Evolutionary conservation across 2,113 vertebrate species (phyloP).

Genomic region (Percopsis transmontana): DNA sequence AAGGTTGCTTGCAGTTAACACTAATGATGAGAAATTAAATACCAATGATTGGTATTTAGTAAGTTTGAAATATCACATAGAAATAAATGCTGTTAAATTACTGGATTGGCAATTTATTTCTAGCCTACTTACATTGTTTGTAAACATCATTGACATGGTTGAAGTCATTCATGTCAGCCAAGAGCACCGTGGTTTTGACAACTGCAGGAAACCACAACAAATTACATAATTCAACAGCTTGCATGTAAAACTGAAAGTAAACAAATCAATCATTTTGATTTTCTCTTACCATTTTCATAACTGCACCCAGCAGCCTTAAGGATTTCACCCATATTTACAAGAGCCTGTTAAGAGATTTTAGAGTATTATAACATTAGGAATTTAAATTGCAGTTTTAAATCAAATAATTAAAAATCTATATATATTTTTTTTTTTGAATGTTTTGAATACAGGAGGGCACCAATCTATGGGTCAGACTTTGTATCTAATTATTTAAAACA

Average conservation of each 20-base stretch:
- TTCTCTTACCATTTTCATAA: conserved; percentile 83
- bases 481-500: too few species aligned
- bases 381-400: too few species aligned
- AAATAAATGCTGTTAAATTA: neutral
- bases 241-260: neutral
- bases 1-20: too few species aligned
- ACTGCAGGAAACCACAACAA: conserved; percentile 77
- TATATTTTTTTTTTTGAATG: neutral
- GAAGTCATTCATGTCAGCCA: conserved; percentile 94
- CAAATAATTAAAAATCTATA: too few species aligned
- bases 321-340: conserved; percentile 91
- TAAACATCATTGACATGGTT: conserved; percentile 87
- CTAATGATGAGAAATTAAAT: too few species aligned
- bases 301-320: conserved; percentile 87
- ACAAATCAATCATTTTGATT: neutral
- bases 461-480: too few species aligned
- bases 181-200: conserved; percentile 91
- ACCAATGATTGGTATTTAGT: neutral
- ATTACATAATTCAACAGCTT: neutral
- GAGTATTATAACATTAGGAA: neutral
- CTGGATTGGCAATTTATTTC: neutral
- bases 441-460: neutral
- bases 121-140: conserved; percentile 91
- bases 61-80: neutral
- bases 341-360: conserved; percentile 75